Percentiles rank a stretch among this genome's conserved stretches.
These are phyloP conservation scores for Allolobophora icterica DNA, from an alignment of 2,888 invertebrate genomes.

Conservation along the genomic window DNA sequence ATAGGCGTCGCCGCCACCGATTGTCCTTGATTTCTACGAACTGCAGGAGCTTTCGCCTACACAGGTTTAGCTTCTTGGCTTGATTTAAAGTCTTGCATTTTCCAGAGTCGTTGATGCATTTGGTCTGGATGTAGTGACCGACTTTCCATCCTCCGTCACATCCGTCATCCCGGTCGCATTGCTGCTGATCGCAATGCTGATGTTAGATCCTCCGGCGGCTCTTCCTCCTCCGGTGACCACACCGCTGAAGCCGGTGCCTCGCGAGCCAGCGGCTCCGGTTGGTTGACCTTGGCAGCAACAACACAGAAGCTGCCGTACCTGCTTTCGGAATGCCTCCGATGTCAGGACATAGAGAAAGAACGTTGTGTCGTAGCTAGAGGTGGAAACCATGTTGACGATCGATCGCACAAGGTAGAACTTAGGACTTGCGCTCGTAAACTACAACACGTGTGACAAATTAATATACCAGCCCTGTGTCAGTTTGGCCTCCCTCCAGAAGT, in stretches of 20 bases:
- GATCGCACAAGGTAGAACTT: background rate
- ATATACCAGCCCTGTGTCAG: background rate
- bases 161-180: background rate
- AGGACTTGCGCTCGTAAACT: background rate
- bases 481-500: background rate
- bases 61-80: too few relatives aligned
- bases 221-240: background rate
- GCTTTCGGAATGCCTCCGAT: conserved; percentile 40
- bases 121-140: background rate
- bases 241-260: background rate
- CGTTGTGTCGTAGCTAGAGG: conserved; percentile 41
- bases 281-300: background rate
- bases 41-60: too few relatives aligned
- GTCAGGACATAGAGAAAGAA: conserved; percentile 46
- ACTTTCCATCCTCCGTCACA: background rate
- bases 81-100: too few relatives aligned
- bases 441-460: background rate
- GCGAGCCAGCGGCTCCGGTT: background rate
- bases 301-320: conserved; percentile 26
- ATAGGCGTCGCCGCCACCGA: too few relatives aligned
- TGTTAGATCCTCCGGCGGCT: background rate
- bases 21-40: too few relatives aligned
- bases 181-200: background rate
- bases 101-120: background rate
- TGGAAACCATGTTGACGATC: conserved; percentile 39